Base-by-base conservation (phyloP, 2,888 invertebrate species). In the Thymelicus lineola region DNA sequence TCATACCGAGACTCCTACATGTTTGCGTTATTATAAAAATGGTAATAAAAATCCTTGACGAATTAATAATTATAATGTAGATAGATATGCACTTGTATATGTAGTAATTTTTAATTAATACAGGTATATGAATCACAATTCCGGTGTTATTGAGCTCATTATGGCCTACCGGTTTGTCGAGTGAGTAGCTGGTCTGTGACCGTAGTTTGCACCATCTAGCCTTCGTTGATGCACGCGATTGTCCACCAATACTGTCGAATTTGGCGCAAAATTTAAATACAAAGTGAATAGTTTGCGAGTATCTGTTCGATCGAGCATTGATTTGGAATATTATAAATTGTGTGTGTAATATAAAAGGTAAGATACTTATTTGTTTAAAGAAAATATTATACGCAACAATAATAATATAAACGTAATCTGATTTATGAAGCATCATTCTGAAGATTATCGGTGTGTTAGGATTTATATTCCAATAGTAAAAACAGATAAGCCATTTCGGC, bases 141-240 rank as follows among this genome's bases (percentile, higher is more conserved):
- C 65, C 65, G 55, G 65, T 57, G 20, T 17, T 38, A 55, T 42
- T 57, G 57, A 57, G 65, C 42, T 28, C 65, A n/a, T 45, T 65
- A 65, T 45, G 9, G 20, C 28, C 12, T 45, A 71, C 73, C 81
- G 64, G 89, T 90, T 77, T 60, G 70, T 75, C 78, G 73, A 20
- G 20, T 17, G 48, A 80, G 78, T 71, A 79, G 77, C 71, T 71
- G 64, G 73, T 70, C 71, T 71, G 71, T 74, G 71, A 72, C 72
- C 70, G 74, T 80, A 80, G 80, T 80, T 74, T 74, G 73, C 72
- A 72, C 71, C 71, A 72, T 71, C 74, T 63, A 79, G 80, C 76
- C 80, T 79, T 68, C 70, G 68, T 48, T 70, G 71, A 73, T 78
- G 80, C 80, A 80, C 80, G 79, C 76, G 73, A 70, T 71, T 69